Evolutionary conservation across 2,797 vertebrate species (phyloP), one percentile per base, ranked within the genome.

Genomic region (Loriculus beryllinus): DNA sequence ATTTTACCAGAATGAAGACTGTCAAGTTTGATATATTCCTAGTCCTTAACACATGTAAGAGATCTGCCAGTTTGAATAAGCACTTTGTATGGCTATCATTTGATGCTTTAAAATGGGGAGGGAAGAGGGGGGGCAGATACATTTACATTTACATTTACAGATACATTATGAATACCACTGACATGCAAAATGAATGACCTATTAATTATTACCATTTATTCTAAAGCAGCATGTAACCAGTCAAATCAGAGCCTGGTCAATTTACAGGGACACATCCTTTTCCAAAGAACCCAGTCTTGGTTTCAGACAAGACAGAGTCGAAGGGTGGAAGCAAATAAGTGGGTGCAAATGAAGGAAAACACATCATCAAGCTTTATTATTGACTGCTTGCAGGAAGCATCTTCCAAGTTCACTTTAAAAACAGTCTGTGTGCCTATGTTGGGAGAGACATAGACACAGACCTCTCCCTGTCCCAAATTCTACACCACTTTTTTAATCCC

Each of bases 81-180:
- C n/a, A 68, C 89, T 89, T 92, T 84, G 54, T 77, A 86, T 52
- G 52, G 62, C 51, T 81, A 87, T 88, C 16, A 9, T 83, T 75
- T 82, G 69, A 81, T 85, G 62, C 69, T 54, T 78, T 78, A 79
- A 64, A 82, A 82, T 0, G 1, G 14, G 37, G 33, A 89, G 22
- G 67, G n/a, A 40, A 69, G 69, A 82, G 40, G 14, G 28, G 8
- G 80, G 20, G 62, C 71, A 95, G 93, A 85, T 78, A 43, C 65
- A 31, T 88, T 91, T 89, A 72, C 65, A n/a, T n/a, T n/a, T n/a
- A n/a, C n/a, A n/a, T n/a, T n/a, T n/a, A n/a, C n/a, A n/a, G n/a
- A n/a, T n/a, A n/a, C 81, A 69, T 86, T 93, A 94, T 69, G 79
- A 93, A 92, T n/a, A 88, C 82, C 89, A 81, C 33, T 81, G 85